A percentile compares a stretch with the other conserved stretches of the same genome.
These are phyloP conservation scores for Hafferia zeledoni DNA, from an alignment of 2,797 vertebrate genomes.

Conservation along the genomic window DNA sequence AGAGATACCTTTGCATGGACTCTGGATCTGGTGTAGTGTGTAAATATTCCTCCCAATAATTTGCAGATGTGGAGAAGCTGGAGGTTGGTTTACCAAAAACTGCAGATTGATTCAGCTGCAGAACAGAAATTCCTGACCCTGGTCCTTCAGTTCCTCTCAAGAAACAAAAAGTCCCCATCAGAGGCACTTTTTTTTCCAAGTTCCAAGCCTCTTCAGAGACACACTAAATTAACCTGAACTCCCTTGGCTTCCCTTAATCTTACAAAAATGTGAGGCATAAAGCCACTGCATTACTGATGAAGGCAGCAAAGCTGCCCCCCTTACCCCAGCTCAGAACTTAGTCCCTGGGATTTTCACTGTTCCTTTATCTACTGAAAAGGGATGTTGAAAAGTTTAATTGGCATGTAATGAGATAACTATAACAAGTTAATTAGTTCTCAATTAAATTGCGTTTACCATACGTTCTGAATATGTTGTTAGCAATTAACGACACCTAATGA, in stretches of 20 bases:
- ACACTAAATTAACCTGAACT: constrained; percentile 28
- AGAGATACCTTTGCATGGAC: background rate
- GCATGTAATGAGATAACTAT: constrained; percentile 77
- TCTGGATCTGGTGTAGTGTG: fast-evolving
- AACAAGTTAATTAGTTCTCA: constrained; percentile 80
- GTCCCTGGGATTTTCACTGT: constrained; percentile 42
- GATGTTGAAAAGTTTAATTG: constrained; percentile 77
- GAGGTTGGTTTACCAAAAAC: background rate
- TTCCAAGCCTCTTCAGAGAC: constrained; percentile 17
- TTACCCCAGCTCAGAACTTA: background rate
- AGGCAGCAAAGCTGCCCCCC: background rate
- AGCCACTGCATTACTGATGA: background rate
- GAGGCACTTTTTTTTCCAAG: background rate
- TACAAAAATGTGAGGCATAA: background rate
- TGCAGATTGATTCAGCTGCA: background rate
- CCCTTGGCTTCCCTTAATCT: constrained; percentile 39
- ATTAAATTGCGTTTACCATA: constrained; percentile 76
- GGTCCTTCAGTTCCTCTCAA: background rate
- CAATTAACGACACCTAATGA: constrained; percentile 76
- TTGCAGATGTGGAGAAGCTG: background rate
- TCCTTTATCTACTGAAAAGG: constrained; percentile 74
- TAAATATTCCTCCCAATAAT: background rate
- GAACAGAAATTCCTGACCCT: background rate
- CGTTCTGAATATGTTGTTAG: constrained; percentile 67
- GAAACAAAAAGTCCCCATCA: background rate